phyloP scores from a whole-genome alignment of 1,140 invertebrate species.

The Trichogramma pretiosum region DNA sequence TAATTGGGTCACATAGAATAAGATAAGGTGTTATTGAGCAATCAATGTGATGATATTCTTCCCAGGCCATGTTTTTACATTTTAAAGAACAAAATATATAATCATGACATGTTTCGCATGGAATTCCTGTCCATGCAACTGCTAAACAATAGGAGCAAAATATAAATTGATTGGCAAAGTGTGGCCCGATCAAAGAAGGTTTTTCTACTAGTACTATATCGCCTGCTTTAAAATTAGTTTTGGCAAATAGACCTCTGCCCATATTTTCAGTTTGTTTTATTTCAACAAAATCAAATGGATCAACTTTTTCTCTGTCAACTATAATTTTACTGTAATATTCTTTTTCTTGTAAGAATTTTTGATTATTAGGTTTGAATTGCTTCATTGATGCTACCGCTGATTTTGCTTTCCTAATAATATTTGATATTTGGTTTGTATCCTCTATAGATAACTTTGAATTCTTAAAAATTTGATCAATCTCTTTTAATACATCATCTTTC shows the following conservation, averaged over 20 bases:
- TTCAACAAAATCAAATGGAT: slow-evolving; percentile 49
- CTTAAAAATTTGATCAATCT: no score
- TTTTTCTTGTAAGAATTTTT: not conserved
- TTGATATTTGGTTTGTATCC: no score
- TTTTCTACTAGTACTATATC: slow-evolving; percentile 68
- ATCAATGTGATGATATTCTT: slow-evolving; percentile 65
- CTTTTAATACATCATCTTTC: no score
- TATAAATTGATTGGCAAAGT: slow-evolving; percentile 49
- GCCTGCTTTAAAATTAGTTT: slow-evolving; percentile 55
- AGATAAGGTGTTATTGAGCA: slow-evolving; percentile 56
- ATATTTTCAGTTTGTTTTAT: slow-evolving; percentile 42
- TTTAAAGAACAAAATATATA: slow-evolving; percentile 61
- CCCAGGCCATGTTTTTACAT: slow-evolving; percentile 56
- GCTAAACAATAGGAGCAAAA: slow-evolving; percentile 69
- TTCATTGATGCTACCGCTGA: no score
- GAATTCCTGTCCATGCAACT: slow-evolving; percentile 49
- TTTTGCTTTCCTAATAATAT: no score
- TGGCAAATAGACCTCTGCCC: slow-evolving; percentile 55
- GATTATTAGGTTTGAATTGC: not conserved
- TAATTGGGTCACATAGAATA: slow-evolving; percentile 50
- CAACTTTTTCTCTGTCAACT: no score
- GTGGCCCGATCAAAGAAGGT: slow-evolving; percentile 59
- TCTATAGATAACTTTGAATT: no score
- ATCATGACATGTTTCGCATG: slow-evolving; percentile 55
- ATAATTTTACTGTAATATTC: no score